Percentiles rank a stretch among this genome's conserved stretches.
Conservation (phyloP, 2,888 invertebrate genomes). For the Ligdia adustata region DNA sequence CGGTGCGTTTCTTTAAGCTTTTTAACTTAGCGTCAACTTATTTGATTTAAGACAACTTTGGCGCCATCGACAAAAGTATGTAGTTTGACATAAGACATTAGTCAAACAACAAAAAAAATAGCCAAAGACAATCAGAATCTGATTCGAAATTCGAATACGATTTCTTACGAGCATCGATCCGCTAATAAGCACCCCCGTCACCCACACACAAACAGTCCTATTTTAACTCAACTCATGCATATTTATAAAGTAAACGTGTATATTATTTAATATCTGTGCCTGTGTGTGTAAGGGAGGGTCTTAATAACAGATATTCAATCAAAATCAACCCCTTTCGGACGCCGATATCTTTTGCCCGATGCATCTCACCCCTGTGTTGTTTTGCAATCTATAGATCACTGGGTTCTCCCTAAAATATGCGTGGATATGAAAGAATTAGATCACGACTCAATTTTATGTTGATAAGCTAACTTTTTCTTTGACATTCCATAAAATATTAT, state of each 20-base stretch:
- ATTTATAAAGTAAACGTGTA: conserved; percentile 79
- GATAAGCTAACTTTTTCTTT: not conserved
- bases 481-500: not conserved
- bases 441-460: too few species aligned
- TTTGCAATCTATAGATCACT: conserved; percentile 32
- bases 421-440: conserved; percentile 34
- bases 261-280: conserved; percentile 76
- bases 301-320: conserved; percentile 84
- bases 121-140: conserved; percentile 13
- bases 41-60: too few species aligned
- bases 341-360: conserved; percentile 78
- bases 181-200: conserved; percentile 34
- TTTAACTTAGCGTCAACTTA: not conserved
- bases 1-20: not conserved
- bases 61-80: too few species aligned
- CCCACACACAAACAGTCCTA: conserved; percentile 46
- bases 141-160: conserved; percentile 26
- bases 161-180: conserved; percentile 37
- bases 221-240: conserved; percentile 79
- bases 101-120: too few species aligned
- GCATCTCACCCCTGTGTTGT: conserved; percentile 56
- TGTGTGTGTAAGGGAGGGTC: conserved; percentile 72
- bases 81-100: too few species aligned
- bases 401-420: not conserved
- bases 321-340: conserved; percentile 80